A percentile compares a stretch with the other conserved stretches of the same genome.
These are phyloP conservation scores for Eunapius fragilis DNA, from an alignment of 37 sponge, comb jelly and placozoan genomes.

Conservation along the genomic window DNA sequence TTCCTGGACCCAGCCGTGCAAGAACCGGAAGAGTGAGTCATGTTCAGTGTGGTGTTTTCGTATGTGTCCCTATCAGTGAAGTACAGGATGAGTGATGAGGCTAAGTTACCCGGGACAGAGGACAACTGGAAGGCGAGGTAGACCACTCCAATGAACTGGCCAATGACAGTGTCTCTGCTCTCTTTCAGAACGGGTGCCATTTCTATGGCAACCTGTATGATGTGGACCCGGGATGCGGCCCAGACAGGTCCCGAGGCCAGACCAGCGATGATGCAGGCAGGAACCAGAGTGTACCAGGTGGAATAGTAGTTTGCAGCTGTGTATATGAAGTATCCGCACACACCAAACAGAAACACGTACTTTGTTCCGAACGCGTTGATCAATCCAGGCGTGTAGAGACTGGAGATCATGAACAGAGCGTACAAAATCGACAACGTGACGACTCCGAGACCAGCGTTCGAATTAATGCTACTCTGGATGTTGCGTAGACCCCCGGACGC, in stretches of 20 bases:
- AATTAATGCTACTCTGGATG: conserved; percentile 41
- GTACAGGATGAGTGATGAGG: not conserved
- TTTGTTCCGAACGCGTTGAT: conserved; percentile 2
- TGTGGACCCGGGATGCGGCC: conserved; percentile 2
- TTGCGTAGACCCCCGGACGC: not conserved
- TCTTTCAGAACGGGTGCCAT: not conserved
- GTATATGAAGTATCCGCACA: not conserved
- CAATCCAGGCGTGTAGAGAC: not conserved
- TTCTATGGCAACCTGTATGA: conserved; percentile 6
- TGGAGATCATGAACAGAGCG: conserved; percentile 6
- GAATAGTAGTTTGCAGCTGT: conserved; percentile 45
- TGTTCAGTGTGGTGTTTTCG: not conserved
- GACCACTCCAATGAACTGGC: not conserved
- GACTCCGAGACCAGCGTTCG: conserved; percentile 7
- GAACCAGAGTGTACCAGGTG: conserved; percentile 42
- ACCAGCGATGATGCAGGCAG: conserved; percentile 26
- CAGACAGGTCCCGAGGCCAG: conserved; percentile 31
- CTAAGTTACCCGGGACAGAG: not conserved
- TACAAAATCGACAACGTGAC: conserved; percentile 27
- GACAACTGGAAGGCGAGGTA: not conserved
- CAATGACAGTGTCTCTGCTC: not conserved
- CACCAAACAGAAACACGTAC: not conserved
- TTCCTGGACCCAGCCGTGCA: not conserved
- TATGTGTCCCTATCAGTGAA: not conserved
- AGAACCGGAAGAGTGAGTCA: no score